phyloP scores from a whole-genome alignment of 2,888 invertebrate species.

The Xanthostigma xanthostigma region DNA sequence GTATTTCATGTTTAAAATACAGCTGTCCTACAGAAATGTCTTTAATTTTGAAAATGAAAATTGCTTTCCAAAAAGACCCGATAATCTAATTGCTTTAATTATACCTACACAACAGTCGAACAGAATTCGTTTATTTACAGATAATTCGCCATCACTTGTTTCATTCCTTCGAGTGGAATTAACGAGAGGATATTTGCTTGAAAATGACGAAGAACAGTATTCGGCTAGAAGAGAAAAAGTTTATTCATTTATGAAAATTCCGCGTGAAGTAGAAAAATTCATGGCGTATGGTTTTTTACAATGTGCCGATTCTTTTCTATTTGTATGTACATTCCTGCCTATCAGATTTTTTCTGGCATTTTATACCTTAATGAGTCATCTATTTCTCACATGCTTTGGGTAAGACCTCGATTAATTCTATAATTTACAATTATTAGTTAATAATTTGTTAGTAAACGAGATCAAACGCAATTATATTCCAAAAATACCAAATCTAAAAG shows the following conservation, averaged over 20 bases:
- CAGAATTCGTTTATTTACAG: conserved; percentile 15
- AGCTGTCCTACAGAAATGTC: no score
- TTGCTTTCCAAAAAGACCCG: no score
- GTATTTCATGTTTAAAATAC: no score
- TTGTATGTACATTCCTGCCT: conserved; percentile 94
- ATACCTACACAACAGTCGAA: background rate
- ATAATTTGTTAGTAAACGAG: no score
- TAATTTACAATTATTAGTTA: background rate
- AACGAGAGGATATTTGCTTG: conserved; percentile 81
- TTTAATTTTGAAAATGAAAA: no score
- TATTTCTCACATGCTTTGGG: conserved; percentile 61
- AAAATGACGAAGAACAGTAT: conserved; percentile 90
- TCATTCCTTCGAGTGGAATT: conserved; percentile 75
- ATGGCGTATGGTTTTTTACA: conserved; percentile 89
- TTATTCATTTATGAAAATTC: conserved; percentile 92
- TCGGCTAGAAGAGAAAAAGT: conserved; percentile 88
- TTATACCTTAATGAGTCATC: conserved; percentile 61
- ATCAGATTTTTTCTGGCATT: conserved; percentile 78
- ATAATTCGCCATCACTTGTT: conserved; percentile 30
- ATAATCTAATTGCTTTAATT: background rate
- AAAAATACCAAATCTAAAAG: no score
- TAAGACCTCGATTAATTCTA: conserved; percentile 23
- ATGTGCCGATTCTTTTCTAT: conserved; percentile 94
- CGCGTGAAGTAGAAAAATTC: conserved; percentile 81
- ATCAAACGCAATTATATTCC: no score